Percentiles rank a stretch among this genome's conserved stretches.
These are phyloP conservation scores for Drosophila aff. DNA, from an alignment of 1,140 invertebrate species.

Conservation along the genomic window DNA sequence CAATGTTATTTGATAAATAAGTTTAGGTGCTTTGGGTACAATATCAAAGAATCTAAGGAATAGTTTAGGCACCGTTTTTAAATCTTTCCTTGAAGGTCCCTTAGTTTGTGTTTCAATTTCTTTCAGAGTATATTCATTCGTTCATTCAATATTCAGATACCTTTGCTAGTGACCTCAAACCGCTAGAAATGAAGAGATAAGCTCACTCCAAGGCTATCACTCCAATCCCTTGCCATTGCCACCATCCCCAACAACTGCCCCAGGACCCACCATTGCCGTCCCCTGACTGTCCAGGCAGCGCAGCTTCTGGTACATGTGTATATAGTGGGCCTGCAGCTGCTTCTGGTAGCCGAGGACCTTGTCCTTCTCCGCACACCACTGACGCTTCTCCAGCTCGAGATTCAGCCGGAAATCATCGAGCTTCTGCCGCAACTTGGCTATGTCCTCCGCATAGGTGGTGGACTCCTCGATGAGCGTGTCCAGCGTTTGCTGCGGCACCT, in stretches of 20 bases:
- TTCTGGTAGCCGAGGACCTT: conserved; percentile 80
- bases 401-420: conserved; percentile 76
- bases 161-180: conserved; percentile 5
- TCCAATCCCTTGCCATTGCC: conserved; percentile 36
- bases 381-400: conserved; percentile 80
- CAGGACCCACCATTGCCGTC: neutral
- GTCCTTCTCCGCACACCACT: conserved; percentile 81
- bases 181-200: neutral
- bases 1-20: neutral
- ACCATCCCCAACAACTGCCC: neutral
- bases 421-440: conserved; percentile 75
- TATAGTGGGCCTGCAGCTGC: conserved; percentile 81
- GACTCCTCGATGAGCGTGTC: conserved; percentile 81
- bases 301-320: conserved; percentile 84
- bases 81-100: no score
- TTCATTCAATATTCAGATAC: neutral
- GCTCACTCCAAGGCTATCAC: neutral
- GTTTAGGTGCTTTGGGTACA: neutral
- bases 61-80: neutral
- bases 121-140: neutral
- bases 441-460: conserved; percentile 78
- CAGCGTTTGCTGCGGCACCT: conserved; percentile 61
- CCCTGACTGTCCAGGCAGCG: conserved; percentile 69
- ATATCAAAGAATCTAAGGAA: neutral
- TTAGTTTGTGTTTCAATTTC: neutral